Percentiles rank a stretch among this genome's conserved stretches.
phyloP scores from a whole-genome alignment of 2,888 invertebrate genomes.

The Fragum whitleyi region DNA sequence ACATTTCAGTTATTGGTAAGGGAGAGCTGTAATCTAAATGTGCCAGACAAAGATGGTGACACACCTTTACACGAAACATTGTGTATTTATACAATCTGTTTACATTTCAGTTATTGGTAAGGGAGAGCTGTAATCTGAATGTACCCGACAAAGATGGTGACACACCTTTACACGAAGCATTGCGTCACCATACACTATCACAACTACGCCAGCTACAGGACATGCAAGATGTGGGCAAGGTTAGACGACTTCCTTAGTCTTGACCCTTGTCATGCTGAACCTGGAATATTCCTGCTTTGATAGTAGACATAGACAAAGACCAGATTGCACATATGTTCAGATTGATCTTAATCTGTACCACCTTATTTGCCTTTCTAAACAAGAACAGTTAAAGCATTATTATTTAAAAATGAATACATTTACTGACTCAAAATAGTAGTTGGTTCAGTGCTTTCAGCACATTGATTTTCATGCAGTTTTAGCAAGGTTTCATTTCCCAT shows the following conservation, averaged over 20 bases:
- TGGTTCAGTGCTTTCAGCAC: too few species aligned
- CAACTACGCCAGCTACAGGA: slow-evolving; percentile 97
- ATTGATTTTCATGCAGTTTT: too few species aligned
- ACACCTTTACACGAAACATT: slow-evolving; percentile 94
- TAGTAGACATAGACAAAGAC: too few species aligned
- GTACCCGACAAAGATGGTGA: slow-evolving; percentile 99
- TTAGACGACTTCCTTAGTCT: slow-evolving; percentile 46
- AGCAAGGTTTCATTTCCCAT: too few species aligned
- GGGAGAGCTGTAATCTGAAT: slow-evolving; percentile 96
- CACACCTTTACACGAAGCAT: slow-evolving; percentile 93
- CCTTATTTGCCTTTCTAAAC: too few species aligned
- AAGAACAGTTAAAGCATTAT: too few species aligned
- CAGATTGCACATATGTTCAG: too few species aligned
- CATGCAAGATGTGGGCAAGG: slow-evolving; percentile 88
- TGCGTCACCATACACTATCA: slow-evolving; percentile 97
- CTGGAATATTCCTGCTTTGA: too few species aligned
- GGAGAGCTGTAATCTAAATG: slow-evolving; percentile 96
- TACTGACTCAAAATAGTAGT: too few species aligned
- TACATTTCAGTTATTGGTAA: slow-evolving; percentile 90
- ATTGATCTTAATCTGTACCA: too few species aligned
- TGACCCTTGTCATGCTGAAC: too few species aligned
- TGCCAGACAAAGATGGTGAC: slow-evolving; percentile 98
- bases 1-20: slow-evolving; percentile 93
- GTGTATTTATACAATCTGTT: slow-evolving; percentile 96
- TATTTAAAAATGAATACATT: too few species aligned